Evolutionary conservation across 2,113 vertebrate genomes (phyloP).

Genomic region (Nannospalax galili): DNA sequence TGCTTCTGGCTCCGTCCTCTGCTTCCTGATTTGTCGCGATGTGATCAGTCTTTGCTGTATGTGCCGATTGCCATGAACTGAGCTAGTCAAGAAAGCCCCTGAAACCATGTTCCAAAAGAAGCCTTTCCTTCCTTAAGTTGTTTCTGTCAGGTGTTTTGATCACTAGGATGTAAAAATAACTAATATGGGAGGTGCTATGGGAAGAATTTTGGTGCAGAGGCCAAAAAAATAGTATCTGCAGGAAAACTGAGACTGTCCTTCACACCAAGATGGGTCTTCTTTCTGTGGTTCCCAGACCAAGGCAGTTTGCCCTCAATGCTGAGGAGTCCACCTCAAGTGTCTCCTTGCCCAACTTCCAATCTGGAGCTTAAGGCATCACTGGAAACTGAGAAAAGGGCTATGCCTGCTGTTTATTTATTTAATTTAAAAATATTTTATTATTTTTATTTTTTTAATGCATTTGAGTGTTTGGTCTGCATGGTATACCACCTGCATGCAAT

Average conservation of each 20-base stretch:
- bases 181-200: neutral
- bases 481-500: too few relatives aligned
- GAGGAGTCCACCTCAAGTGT: conserved; percentile 25
- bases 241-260: neutral
- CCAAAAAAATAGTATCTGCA: neutral
- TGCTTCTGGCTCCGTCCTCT: neutral
- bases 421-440: too few relatives aligned
- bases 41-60: neutral
- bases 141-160: neutral
- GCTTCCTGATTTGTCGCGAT: neutral
- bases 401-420: conserved; percentile 12
- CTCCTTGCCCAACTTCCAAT: neutral
- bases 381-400: conserved; percentile 14
- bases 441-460: too few relatives aligned
- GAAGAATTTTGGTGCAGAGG: neutral
- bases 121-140: neutral
- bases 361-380: neutral
- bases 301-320: neutral
- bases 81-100: neutral
- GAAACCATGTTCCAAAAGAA: neutral
- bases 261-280: neutral
- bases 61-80: neutral
- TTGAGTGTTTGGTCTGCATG: too few relatives aligned
- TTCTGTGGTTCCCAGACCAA: neutral
- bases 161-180: neutral